phyloP scores from a whole-genome alignment of 2,888 invertebrate species.

The Rhodophaea formosa region DNA sequence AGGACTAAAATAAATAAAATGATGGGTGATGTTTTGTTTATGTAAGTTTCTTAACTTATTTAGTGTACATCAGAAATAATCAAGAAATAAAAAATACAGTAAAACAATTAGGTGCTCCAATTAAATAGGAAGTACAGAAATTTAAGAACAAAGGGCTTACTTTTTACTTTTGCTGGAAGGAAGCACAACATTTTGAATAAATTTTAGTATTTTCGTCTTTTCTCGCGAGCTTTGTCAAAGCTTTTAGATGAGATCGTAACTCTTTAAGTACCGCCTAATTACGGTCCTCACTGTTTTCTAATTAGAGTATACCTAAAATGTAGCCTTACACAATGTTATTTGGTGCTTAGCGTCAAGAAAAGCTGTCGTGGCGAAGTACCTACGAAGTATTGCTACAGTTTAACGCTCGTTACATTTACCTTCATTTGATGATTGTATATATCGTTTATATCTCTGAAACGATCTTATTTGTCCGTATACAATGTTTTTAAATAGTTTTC shows the following conservation, averaged over 20 bases:
- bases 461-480: too few species aligned
- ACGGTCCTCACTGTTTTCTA: constrained; percentile 52
- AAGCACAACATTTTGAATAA: constrained; percentile 33
- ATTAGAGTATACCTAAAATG: constrained; percentile 45
- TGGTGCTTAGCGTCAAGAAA: background rate
- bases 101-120: background rate
- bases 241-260: constrained; percentile 54
- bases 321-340: constrained; percentile 28
- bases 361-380: background rate
- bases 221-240: constrained; percentile 29
- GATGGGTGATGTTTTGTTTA: too few species aligned
- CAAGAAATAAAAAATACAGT: background rate
- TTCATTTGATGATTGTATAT: too few species aligned
- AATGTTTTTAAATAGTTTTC: too few species aligned
- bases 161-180: constrained; percentile 21
- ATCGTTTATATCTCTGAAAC: too few species aligned
- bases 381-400: background rate
- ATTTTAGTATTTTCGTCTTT: constrained; percentile 30
- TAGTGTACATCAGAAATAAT: too few species aligned
- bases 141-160: constrained; percentile 11
- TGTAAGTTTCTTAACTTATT: too few species aligned
- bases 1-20: too few species aligned
- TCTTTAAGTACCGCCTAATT: constrained; percentile 59
- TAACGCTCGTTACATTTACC: background rate
- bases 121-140: background rate